These are phyloP conservation scores for Gavia stellata DNA, from an alignment of 2,113 vertebrate genomes.

Conservation along the genomic window DNA sequence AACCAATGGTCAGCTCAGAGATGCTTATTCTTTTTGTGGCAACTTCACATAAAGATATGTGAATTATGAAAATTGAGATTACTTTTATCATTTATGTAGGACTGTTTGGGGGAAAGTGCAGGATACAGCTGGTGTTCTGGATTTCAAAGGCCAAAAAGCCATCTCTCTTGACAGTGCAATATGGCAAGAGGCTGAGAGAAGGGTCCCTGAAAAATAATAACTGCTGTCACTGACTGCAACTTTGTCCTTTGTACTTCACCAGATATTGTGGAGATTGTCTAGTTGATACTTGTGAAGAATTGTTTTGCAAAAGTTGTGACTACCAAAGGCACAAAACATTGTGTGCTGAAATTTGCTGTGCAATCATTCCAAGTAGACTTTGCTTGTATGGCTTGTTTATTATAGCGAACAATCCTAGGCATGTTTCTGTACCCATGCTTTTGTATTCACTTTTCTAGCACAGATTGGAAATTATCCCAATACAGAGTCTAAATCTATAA, in stretches of 20 bases:
- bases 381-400: not conserved
- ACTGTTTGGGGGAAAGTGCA: not conserved
- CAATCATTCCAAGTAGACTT: not conserved
- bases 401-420: not conserved
- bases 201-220: not conserved
- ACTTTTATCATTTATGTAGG: not conserved
- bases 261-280: not conserved
- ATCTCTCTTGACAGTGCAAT: not conserved
- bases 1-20: not conserved
- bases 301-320: not conserved
- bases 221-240: not conserved
- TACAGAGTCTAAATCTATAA: not conserved
- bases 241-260: not conserved
- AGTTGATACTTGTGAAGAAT: not conserved
- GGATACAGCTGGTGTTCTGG: not conserved
- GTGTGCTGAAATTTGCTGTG: not conserved
- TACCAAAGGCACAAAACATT: not conserved
- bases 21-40: not conserved
- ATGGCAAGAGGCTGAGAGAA: not conserved
- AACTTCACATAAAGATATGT: not conserved
- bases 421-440: not conserved
- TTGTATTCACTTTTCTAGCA: not conserved
- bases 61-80: not conserved
- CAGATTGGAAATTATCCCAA: not conserved
- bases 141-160: not conserved